phyloP scores from a whole-genome alignment of 2,888 invertebrate genomes.

The Drosophila neotestacea region DNA sequence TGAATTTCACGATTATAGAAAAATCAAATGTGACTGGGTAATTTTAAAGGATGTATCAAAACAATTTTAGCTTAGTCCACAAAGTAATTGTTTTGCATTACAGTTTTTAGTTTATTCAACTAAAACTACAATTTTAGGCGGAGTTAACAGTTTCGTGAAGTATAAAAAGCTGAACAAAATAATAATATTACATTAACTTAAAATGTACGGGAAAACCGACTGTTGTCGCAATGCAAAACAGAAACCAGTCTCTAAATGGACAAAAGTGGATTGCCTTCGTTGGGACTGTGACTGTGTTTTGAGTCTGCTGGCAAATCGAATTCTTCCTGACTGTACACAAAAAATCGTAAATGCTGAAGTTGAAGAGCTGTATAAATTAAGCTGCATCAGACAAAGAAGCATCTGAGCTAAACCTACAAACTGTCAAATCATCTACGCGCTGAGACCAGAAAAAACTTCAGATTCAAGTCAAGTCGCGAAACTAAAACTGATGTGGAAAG shows the following conservation, averaged over 20 bases:
- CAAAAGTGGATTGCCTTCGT: conserved; percentile 72
- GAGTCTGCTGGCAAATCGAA: conserved; percentile 29
- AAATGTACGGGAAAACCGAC: conserved; percentile 43
- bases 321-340: conserved; percentile 57
- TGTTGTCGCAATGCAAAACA: conserved; percentile 22
- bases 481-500: neutral
- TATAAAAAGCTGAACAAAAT: conserved; percentile 28
- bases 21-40: neutral
- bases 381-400: conserved; percentile 24
- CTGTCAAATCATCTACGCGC: conserved; percentile 33
- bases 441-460: conserved; percentile 21
- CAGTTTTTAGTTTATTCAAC: too few species aligned
- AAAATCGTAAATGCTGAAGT: conserved; percentile 65
- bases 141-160: conserved; percentile 25
- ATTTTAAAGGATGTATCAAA: too few species aligned
- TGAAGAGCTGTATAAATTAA: conserved; percentile 57
- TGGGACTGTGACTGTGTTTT: conserved; percentile 20
- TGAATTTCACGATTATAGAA: neutral
- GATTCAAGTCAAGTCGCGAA: conserved; percentile 32
- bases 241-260: conserved; percentile 64
- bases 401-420: neutral
- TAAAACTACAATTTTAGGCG: neutral
- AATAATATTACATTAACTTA: conserved; percentile 54
- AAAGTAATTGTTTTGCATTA: too few species aligned
- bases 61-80: too few species aligned